Evolutionary conservation across 2,888 invertebrate genomes (phyloP), one percentile per base, ranked within the genome.

Genomic region (Drosophila pegasa): DNA sequence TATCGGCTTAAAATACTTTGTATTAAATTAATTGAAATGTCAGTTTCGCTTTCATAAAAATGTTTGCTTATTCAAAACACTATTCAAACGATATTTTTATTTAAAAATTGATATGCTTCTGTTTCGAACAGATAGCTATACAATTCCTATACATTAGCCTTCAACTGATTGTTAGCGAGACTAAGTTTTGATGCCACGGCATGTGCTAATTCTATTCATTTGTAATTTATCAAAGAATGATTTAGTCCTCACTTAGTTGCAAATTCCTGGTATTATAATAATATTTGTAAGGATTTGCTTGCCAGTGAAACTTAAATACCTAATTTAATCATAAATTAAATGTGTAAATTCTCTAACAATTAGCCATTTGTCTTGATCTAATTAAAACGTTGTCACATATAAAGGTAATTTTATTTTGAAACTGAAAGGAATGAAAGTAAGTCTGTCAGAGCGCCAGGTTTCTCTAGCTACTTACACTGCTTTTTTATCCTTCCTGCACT

Each of bases 11-110:
- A n/a, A 16, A 16, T n/a, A 25, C 14, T 14, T 22, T 41, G 14
- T 22, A 22, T 41, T 41, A 14, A 41, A 41, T 14, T 22, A 41
- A 41, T 41, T 41, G 22, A 41, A 22, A 38, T 16, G 18, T 38
- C 10, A 9, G 10, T n/a, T 14, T 35, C n/a, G 35, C n/a, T 35
- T 35, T 35, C 12, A 12, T 10, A 12, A 31, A n/a, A n/a, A n/a
- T n/a, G n/a, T n/a, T n/a, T n/a, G n/a, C n/a, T n/a, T n/a, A n/a
- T n/a, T n/a, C n/a, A n/a, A n/a, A n/a, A n/a, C n/a, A n/a, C n/a
- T 33, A 33, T 14, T 33, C 31, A 31, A 10, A 9, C 5, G 33
- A 33, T 9, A 14, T 16, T 31, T 31, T 9, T 37, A 3, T 37
- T 16, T 37, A 8, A 16, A 3, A 8, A 37, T 16, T 2, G 1